Base-by-base conservation (phyloP, 2,888 invertebrate species). In the Yponomeuta cagnagella region DNA sequence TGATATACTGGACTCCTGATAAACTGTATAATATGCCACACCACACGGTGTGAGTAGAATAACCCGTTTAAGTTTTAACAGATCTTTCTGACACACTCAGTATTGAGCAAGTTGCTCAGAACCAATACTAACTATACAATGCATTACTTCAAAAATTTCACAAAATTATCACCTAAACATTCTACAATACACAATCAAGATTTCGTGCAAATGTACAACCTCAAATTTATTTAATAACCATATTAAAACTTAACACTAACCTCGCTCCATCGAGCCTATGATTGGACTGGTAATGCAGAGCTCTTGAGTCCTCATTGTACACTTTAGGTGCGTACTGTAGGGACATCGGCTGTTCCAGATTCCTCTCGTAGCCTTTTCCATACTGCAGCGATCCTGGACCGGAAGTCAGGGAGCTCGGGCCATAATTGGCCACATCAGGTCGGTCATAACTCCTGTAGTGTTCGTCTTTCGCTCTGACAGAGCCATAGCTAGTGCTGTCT, bases 381-480 rank as follows among this genome's bases (percentile, higher is more conserved):
- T 83, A 89, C 0, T 87, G 88, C 2, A 90, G 79, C 0, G 90
- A 89, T 1, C 86, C 81, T 1, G 89, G 89, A 31, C 85, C 84
- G 31, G 83, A 77, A 15, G 12, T 58, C 15, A 58, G 52, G 12
- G 52, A 58, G 12, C 52, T 15, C 15, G 52, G 52, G 15, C 52
- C 52, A 58, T 58, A 58, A 15, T 43, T 43, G 5, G 15, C 52
- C 15, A 15, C 15, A 58, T 58, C 52, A 0, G 52, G 12, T 15
- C 52, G 52, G 15, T 58, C 52, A 5, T 58, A 58, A 8, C 15
- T 5, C 12, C 52, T 58, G 15, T 58, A 58, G 15, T 58, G 52
- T 58, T 58, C 52, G 15, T 43, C 43, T 43, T 43, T 43, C 43
- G 43, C 43, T 43, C 43, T 43, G 43, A 43, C 15, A 58, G 52